Evolutionary conservation across 2,113 vertebrate genomes (phyloP).

Genomic region (Campylorhamphus procurvoides): DNA sequence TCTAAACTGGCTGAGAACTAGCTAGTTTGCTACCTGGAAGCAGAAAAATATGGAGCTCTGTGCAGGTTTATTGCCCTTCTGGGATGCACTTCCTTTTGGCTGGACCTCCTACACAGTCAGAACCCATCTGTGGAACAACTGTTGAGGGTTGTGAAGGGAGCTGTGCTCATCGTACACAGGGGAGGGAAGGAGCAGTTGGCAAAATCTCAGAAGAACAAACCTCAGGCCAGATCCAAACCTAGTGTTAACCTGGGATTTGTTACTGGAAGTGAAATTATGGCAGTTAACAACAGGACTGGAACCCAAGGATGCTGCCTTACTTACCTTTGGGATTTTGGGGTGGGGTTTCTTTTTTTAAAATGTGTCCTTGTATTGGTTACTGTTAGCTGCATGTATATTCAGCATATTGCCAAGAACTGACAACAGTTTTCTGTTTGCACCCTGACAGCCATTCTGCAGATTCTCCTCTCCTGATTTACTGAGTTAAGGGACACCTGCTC

Average conservation of each 20-base stretch:
- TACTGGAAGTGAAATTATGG: neutral
- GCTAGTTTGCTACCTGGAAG: neutral
- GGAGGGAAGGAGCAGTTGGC: neutral
- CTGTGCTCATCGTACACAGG: neutral
- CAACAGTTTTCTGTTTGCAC: neutral
- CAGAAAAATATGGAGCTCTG: neutral
- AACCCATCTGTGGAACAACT: neutral
- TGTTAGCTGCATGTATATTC: neutral
- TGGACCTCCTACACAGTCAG: neutral
- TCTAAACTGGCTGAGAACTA: neutral
- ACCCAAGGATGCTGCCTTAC: neutral
- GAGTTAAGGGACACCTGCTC: neutral
- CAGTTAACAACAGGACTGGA: neutral
- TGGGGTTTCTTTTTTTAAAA: rapidly evolving
- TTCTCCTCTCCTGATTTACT: neutral
- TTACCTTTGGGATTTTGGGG: neutral
- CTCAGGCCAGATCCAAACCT: neutral
- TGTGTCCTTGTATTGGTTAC: neutral
- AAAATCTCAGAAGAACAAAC: neutral
- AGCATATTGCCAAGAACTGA: neutral
- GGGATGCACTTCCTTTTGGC: neutral
- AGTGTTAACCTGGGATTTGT: neutral
- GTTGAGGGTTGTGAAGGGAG: neutral
- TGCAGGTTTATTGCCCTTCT: neutral
- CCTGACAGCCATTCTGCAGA: neutral